phyloP scores from a whole-genome alignment of 1,140 invertebrate genomes.

The Drosophila tristis region DNA sequence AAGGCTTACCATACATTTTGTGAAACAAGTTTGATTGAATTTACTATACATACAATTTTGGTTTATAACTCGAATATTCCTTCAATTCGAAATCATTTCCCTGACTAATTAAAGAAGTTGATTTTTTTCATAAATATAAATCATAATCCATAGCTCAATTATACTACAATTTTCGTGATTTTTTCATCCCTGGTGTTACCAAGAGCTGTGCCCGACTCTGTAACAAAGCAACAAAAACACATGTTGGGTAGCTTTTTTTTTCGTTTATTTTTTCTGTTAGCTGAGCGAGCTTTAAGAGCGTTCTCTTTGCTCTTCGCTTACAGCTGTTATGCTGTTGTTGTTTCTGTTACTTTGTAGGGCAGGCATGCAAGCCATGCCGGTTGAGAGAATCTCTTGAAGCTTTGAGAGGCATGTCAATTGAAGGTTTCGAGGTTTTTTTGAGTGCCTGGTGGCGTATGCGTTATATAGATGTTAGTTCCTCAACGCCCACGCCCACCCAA shows the following conservation, averaged over 20 bases:
- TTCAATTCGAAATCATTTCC: no score
- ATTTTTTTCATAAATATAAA: no score
- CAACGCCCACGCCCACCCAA: slow-evolving; percentile 39
- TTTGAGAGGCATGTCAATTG: slow-evolving; percentile 25
- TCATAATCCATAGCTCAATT: no score
- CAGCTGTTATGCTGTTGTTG: slow-evolving; percentile 64
- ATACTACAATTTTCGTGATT: neutral
- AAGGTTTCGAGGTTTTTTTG: slow-evolving; percentile 17
- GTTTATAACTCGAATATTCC: no score
- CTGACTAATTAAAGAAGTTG: no score
- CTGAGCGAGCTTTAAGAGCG: slow-evolving; percentile 66
- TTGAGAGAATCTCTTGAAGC: slow-evolving; percentile 5
- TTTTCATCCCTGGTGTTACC: slow-evolving; percentile 26
- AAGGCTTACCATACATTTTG: no score
- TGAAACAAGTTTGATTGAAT: no score
- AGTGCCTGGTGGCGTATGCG: slow-evolving; percentile 54
- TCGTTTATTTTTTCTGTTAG: slow-evolving; percentile 7
- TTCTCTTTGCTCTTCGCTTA: slow-evolving; percentile 19
- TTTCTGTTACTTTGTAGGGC: slow-evolving; percentile 29
- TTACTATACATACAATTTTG: no score
- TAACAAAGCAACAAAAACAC: slow-evolving; percentile 30
- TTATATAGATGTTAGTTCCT: slow-evolving; percentile 27
- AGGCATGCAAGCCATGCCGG: slow-evolving; percentile 43
- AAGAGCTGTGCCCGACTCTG: neutral
- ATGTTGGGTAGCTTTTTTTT: slow-evolving; percentile 37